Percentiles rank a stretch among this genome's conserved stretches.
phyloP scores from a whole-genome alignment of 2,113 vertebrate genomes.

The Esox niger region DNA sequence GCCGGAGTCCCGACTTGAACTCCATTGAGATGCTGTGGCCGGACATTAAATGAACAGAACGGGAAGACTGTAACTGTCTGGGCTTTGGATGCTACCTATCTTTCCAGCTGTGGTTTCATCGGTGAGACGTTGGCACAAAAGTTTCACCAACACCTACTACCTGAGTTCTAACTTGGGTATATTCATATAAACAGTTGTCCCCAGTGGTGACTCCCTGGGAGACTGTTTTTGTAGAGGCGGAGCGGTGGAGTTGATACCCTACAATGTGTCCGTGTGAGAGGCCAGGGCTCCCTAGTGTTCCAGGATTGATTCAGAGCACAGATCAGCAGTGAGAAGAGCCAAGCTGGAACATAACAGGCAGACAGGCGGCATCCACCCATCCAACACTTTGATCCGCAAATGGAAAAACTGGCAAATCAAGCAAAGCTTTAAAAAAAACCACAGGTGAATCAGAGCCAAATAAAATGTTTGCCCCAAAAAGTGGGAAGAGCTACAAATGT shows the following conservation, averaged over 20 bases:
- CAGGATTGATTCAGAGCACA: not conserved
- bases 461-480: not conserved
- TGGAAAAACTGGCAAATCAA: not conserved
- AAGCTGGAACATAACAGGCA: not conserved
- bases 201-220: not conserved
- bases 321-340: not conserved
- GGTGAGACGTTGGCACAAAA: not conserved
- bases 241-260: too few relatives aligned
- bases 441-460: not conserved
- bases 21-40: not conserved
- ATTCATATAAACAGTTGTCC: not conserved
- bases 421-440: not conserved
- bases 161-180: not conserved
- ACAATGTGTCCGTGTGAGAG: not conserved
- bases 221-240: too few relatives aligned
- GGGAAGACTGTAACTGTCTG: too few relatives aligned
- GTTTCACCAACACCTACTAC: not conserved
- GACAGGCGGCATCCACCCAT: not conserved
- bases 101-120: not conserved
- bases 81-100: not conserved
- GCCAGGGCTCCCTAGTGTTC: not conserved
- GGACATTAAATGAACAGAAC: not conserved
- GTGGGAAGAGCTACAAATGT: not conserved
- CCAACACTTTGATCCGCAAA: constrained; percentile 1
- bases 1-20: too few relatives aligned